Evolutionary conservation across 2,797 vertebrate genomes (phyloP), one percentile per base, ranked within the genome.

Genomic region (Acipenser ruthenus): DNA sequence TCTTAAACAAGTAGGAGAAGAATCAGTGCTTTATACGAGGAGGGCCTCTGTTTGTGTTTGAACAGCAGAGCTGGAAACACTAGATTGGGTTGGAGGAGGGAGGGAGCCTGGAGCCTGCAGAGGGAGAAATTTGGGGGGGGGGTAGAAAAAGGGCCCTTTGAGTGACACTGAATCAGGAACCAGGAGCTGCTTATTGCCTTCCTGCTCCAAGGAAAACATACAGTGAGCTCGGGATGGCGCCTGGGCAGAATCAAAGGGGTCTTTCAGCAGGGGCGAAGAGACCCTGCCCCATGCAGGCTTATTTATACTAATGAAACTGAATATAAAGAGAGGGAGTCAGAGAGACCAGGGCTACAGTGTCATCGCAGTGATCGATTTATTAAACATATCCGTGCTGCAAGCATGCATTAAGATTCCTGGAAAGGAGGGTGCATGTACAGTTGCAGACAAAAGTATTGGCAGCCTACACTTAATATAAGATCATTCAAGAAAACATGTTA

Each of bases 21-120:
- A 91, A 91, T 90, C 79, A 80, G 72, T 82, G 77, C 88, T 89
- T 90, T 91, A 89, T 90, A 84, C 18, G 74, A 80, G 71, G 72
- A 76, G 79, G 72, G 78, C 82, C 81, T 71, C 78, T 91, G 87
- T 90, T 90, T 91, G 89, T 86, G 84, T 84, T 85, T 84, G 82
- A 82, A 79, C 71, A 77, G 81, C 82, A 79, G 84, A 77, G 79
- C 80, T 78, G 80, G 79, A 83, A 86, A 87, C 84, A 85, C 86
- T 84, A 85, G 63, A 65, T 10, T 50, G 48, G 50, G 49, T 15
- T 18, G 60, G 55, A 37, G 64, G 66, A 60, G 10, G 23, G 55
- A 50, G 50, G 56, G 10, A 67, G 51, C 76, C 77, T 49, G 51
- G 73, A 77, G 70, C 75, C 78, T 78, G 78, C 58, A 70, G 78